phyloP scores from a whole-genome alignment of 2,888 invertebrate genomes.

The Diarsia mendica region DNA sequence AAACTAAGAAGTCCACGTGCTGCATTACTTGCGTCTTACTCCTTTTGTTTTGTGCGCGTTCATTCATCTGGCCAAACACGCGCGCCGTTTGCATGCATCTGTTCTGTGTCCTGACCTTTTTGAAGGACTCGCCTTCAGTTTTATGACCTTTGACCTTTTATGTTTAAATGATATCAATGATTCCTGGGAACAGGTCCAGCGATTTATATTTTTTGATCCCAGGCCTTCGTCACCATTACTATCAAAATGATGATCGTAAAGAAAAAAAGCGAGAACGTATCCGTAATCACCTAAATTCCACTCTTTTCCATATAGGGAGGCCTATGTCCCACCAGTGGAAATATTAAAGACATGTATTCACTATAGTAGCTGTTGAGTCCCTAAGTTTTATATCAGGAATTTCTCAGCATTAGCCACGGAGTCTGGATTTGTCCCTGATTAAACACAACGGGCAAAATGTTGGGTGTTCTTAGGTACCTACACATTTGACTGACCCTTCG shows the following conservation, averaged over 20 bases:
- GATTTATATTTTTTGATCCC: not conserved
- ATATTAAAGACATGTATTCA: too few relatives aligned
- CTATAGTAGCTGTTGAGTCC: too few relatives aligned
- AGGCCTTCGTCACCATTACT: not conserved
- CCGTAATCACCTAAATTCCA: too few relatives aligned
- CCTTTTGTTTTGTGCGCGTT: not conserved
- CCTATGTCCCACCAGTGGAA: too few relatives aligned
- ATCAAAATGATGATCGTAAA: not conserved
- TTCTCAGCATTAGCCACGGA: too few relatives aligned
- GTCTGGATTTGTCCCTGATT: too few relatives aligned
- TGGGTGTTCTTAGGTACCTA: not conserved
- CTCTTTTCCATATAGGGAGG: too few relatives aligned
- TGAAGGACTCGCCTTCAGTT: not conserved
- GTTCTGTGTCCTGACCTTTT: conserved; percentile 7
- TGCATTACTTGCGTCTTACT: not conserved
- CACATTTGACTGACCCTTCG: not conserved
- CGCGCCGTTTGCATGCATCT: not conserved
- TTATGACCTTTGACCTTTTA: conserved; percentile 11
- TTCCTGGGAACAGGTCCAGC: not conserved
- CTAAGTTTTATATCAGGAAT: too few relatives aligned
- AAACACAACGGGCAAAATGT: not conserved
- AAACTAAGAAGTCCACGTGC: not conserved
- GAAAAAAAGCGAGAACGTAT: too few relatives aligned
- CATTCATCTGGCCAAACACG: not conserved
- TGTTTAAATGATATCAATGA: not conserved